Evolutionary conservation across 2,888 invertebrate species (phyloP), one percentile per base, ranked within the genome.

Genomic region (Epirrita christyi): DNA sequence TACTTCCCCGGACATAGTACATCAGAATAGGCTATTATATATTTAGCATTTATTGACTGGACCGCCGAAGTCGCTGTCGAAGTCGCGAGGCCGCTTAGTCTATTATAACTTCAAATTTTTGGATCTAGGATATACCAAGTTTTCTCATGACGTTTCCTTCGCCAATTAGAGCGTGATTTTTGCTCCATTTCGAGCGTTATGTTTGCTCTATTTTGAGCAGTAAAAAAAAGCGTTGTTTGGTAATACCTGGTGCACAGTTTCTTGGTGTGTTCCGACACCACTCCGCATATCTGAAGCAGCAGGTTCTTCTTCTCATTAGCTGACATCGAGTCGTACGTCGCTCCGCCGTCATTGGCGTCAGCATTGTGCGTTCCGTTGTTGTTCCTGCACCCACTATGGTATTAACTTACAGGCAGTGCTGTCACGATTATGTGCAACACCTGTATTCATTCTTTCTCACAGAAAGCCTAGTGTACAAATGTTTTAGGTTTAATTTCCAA

Each of bases 231-330:
- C 21, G 21, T 21, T 3, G 21, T 21, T 21, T 29, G 28, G 8
- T 7, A 2, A 8, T 68, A 92, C 92, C 95, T 92, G 6, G 95
- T 95, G 71, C 95, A 96, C 71, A 95, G 86, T 71, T 95, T 95
- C 76, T 95, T 95, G 0, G 95, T 95, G 68, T 95, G 95, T 64
- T 95, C 95, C 0, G 95, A 95, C 5, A 95, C 93, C 0, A 95
- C 96, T 0, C 96, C 95, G 75, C 95, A 95, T n/a, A 95, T 95
- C 82, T 94, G 94, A 9, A 92, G 86, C 15, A 95, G 81, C 8
- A 95, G 78, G 32, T 93, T 93, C 67, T 94, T 93, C 79, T 93
- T 94, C 65, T 94, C 94, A 50, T 93, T 93, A 6, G 93, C 81
- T 0, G 93, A 92, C 94, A 94, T 94, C 0, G 93, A 93, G 64